Conservation (phyloP, 2,888 invertebrate species). For the Drosophila meridiana region DNA sequence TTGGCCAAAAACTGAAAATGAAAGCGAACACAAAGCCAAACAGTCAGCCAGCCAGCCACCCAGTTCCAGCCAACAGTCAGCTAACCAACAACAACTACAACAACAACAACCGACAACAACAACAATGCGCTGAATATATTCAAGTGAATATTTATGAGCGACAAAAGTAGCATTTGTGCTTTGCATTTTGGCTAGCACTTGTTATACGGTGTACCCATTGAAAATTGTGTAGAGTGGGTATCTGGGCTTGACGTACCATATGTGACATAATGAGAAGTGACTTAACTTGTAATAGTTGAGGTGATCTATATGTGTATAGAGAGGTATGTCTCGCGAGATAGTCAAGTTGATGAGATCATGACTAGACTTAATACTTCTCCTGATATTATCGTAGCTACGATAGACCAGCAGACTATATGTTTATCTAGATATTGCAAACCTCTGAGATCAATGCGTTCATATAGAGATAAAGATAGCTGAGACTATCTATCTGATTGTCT, state of each 20-base stretch:
- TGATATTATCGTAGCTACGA: too few relatives aligned
- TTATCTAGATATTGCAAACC: too few relatives aligned
- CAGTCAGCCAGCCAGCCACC: background rate
- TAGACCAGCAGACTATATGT: too few relatives aligned
- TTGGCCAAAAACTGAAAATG: slow-evolving; percentile 61
- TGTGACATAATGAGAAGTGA: too few relatives aligned
- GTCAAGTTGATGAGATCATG: too few relatives aligned
- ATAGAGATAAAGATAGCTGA: too few relatives aligned
- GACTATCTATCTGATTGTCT: too few relatives aligned
- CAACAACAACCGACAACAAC: slow-evolving; percentile 5
- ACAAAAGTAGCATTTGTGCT: slow-evolving; percentile 79
- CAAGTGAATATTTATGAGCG: slow-evolving; percentile 83
- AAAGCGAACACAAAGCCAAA: slow-evolving; percentile 43
- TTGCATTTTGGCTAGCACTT: slow-evolving; percentile 64
- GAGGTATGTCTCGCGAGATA: too few relatives aligned
- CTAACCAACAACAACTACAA: slow-evolving; percentile 16
- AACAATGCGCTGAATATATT: slow-evolving; percentile 59
- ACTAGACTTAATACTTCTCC: too few relatives aligned
- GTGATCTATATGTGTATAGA: background rate
- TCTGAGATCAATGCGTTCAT: too few relatives aligned
- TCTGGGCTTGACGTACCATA: background rate
- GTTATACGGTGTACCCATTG: background rate
- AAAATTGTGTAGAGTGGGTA: background rate
- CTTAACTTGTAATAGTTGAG: background rate
- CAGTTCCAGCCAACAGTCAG: background rate